phyloP scores from a whole-genome alignment of 2,797 vertebrate species.

The Acipenser oxyrinchus region DNA sequence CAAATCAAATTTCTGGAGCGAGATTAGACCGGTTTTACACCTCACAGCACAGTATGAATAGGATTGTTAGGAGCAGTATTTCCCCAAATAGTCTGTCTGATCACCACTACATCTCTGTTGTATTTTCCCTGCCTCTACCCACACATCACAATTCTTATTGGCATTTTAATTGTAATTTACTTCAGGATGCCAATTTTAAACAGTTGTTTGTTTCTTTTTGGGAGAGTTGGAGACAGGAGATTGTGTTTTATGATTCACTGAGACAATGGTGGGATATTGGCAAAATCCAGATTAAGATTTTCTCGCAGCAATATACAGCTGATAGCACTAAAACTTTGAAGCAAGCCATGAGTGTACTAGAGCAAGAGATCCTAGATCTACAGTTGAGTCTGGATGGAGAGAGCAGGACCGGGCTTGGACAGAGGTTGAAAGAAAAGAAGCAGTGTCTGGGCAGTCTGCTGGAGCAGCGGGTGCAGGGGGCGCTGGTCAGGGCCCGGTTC shows the following conservation, averaged over 20 bases:
- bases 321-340: not conserved
- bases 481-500: not conserved
- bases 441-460: not conserved
- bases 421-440: not conserved
- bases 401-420: not conserved
- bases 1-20: too few species aligned
- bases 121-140: too few species aligned
- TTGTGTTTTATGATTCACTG: not conserved
- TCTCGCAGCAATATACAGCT: not conserved
- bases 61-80: too few species aligned
- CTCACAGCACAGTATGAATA: too few species aligned
- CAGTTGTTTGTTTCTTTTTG: too few species aligned
- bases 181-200: too few species aligned
- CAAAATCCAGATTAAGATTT: not conserved
- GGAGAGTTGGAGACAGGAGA: not conserved
- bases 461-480: not conserved
- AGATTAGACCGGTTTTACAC: too few species aligned
- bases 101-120: too few species aligned
- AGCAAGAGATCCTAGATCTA: not conserved
- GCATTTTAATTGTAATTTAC: too few species aligned
- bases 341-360: not conserved
- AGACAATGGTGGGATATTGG: not conserved
- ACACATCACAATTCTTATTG: too few species aligned
- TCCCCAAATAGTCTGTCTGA: too few species aligned
- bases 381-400: not conserved